phyloP scores from a whole-genome alignment of 2,888 invertebrate species.

The Subacronicta megacephala region DNA sequence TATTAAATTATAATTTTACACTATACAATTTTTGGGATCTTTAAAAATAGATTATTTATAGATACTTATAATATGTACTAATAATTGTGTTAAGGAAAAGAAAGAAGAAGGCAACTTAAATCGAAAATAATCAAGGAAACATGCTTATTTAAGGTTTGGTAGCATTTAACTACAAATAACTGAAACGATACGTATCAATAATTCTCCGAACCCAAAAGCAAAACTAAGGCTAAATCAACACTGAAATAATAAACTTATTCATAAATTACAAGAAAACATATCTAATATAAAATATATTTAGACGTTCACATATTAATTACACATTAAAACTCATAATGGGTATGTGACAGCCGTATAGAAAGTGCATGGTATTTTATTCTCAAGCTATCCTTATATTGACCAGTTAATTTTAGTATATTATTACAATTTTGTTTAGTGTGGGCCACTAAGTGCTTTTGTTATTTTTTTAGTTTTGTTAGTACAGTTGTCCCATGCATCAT shows the following conservation, averaged over 20 bases:
- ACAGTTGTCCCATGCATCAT: constrained; percentile 72
- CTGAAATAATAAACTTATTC: constrained; percentile 6
- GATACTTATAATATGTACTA: background rate
- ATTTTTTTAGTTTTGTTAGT: constrained; percentile 62
- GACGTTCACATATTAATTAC: constrained; percentile 26
- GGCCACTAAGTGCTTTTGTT: constrained; percentile 53
- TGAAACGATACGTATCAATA: constrained; percentile 14
- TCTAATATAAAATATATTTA: constrained; percentile 22
- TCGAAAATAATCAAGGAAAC: constrained; percentile 2
- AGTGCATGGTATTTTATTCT: constrained; percentile 83
- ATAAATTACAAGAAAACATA: constrained; percentile 23
- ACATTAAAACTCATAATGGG: constrained; percentile 2
- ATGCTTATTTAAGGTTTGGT: constrained; percentile 28
- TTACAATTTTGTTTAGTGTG: constrained; percentile 52
- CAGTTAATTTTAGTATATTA: constrained; percentile 41
- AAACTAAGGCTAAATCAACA: constrained; percentile 40
- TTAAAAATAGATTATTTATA: too few species aligned
- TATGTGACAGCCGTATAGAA: constrained; percentile 30
- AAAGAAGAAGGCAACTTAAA: background rate
- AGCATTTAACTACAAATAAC: constrained; percentile 21
- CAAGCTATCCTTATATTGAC: constrained; percentile 32
- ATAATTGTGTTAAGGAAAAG: background rate
- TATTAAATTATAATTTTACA: background rate
- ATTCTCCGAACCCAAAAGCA: constrained; percentile 50
- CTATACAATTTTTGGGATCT: too few species aligned